phyloP scores from a whole-genome alignment of 2,113 vertebrate species.

The Zootoca vivipara region DNA sequence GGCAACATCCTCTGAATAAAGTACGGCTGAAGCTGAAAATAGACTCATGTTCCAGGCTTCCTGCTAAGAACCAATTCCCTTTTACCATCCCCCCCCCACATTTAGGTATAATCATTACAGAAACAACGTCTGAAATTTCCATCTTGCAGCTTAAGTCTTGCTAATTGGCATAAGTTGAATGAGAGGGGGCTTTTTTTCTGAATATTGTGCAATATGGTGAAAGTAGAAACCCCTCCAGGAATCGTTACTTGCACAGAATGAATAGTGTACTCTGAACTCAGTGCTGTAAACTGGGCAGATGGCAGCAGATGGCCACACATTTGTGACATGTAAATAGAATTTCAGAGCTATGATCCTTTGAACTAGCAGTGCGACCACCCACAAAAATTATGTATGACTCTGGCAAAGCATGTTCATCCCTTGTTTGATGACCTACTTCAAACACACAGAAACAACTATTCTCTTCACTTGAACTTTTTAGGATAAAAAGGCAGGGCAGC shows the following conservation, averaged over 20 bases:
- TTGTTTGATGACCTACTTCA: conserved; percentile 27
- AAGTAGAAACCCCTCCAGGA: background rate
- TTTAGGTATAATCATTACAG: background rate
- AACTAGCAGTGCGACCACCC: conserved; percentile 30
- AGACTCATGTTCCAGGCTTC: background rate
- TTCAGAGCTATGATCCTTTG: conserved; percentile 34
- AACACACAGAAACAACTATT: background rate
- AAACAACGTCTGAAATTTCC: background rate
- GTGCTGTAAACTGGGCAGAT: conserved; percentile 51
- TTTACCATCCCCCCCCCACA: background rate
- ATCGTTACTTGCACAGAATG: background rate
- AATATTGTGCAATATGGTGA: conserved; percentile 14
- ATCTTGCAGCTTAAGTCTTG: conserved; percentile 13
- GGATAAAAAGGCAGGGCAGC: conserved; percentile 19
- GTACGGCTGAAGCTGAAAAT: background rate
- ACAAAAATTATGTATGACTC: conserved; percentile 5
- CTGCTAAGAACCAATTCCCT: background rate
- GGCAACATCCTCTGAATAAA: background rate
- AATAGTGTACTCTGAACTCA: background rate
- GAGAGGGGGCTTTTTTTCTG: background rate
- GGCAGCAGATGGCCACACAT: conserved; percentile 37
- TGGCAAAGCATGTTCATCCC: background rate
- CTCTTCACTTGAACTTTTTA: conserved; percentile 16
- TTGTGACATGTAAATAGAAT: conserved; percentile 53
- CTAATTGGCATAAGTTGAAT: background rate